Percentiles rank a stretch among this genome's conserved stretches.
phyloP scores from a whole-genome alignment of 53 echinoderm and acorn worm species.

The Crossaster papposus region DNA sequence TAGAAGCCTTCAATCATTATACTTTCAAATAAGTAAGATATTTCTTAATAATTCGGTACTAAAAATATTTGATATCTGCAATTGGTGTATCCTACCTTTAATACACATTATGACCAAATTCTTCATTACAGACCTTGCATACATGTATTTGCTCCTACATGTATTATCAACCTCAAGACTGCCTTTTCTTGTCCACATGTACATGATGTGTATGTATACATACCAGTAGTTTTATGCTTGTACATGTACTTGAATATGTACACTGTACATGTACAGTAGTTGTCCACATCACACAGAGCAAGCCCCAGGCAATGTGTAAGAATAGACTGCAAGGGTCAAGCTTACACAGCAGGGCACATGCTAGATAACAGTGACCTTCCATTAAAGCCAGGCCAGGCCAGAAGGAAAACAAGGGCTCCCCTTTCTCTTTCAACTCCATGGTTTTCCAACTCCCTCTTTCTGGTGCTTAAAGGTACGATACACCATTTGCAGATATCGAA shows the following conservation, averaged over 20 bases:
- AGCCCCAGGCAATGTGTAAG: slow-evolving; percentile 29
- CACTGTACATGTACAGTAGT: slow-evolving; percentile 9
- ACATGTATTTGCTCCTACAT: too few relatives aligned
- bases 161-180: not conserved
- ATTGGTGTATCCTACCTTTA: too few relatives aligned
- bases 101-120: not conserved
- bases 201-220: not conserved
- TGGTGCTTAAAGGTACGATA: not conserved
- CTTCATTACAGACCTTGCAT: not conserved
- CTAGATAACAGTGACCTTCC: slow-evolving; percentile 49
- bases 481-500: too few relatives aligned
- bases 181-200: not conserved
- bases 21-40: too few relatives aligned
- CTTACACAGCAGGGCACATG: slow-evolving; percentile 41
- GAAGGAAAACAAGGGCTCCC: slow-evolving; percentile 35
- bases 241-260: too few relatives aligned
- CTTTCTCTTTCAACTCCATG: too few relatives aligned
- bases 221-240: not conserved
- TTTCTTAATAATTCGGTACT: too few relatives aligned
- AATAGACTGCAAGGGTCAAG: slow-evolving; percentile 41
- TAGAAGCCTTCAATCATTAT: too few relatives aligned
- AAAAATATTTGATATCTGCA: too few relatives aligned
- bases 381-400: slow-evolving; percentile 44
- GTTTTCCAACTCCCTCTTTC: not conserved
- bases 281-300: slow-evolving; percentile 1